A percentile compares a stretch with the other conserved stretches of the same genome.
These are phyloP conservation scores for Cephalopholis sonnerati DNA, from an alignment of 2,113 vertebrate genomes.

Conservation along the genomic window DNA sequence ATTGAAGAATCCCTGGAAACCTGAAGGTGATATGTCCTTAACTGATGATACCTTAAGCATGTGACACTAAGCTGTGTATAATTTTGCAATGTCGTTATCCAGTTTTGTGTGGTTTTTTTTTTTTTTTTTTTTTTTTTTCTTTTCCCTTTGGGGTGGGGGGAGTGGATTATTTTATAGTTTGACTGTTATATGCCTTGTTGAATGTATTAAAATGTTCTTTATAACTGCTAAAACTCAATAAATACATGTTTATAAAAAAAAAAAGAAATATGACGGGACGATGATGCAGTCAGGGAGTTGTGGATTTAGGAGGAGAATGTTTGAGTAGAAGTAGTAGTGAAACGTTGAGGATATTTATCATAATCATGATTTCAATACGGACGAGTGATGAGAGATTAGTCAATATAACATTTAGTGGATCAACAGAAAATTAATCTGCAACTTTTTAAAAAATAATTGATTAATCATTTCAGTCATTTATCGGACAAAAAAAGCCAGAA, in stretches of 20 bases:
- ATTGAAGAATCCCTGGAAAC: not conserved
- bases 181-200: too few relatives aligned
- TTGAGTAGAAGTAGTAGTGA: not conserved
- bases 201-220: too few relatives aligned
- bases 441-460: too few relatives aligned
- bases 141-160: not conserved
- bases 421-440: not conserved
- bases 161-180: too few relatives aligned
- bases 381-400: not conserved
- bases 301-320: not conserved
- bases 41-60: too few relatives aligned
- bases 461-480: not conserved
- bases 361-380: not conserved
- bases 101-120: not conserved
- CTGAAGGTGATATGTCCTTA: not conserved
- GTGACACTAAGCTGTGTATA: not conserved
- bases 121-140: too few relatives aligned
- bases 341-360: not conserved
- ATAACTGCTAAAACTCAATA: too few relatives aligned
- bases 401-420: not conserved
- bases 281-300: not conserved
- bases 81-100: too few relatives aligned
- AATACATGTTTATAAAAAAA: too few relatives aligned
- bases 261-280: too few relatives aligned
- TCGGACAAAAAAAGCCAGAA: not conserved